Percentiles rank a stretch among this genome's conserved stretches.
Conservation (phyloP, 35 echinoderm and acorn worm genomes). For the Ophiothrix spiculata region DNA sequence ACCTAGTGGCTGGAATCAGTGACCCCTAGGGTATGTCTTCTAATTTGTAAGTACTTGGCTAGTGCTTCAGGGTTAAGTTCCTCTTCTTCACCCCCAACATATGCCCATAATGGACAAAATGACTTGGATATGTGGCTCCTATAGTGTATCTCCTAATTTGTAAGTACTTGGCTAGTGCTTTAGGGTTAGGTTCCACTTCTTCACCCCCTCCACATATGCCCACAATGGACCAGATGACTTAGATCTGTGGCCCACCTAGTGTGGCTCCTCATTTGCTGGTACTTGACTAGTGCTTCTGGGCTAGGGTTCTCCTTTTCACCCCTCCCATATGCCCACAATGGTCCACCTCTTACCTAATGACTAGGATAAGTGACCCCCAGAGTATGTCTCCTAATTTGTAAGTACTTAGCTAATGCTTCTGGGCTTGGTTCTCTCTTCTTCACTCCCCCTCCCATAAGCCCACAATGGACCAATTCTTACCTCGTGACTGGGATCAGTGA, state of each 20-base stretch:
- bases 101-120: too few species aligned
- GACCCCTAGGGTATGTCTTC: conserved; percentile 71
- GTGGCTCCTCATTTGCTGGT: conserved; percentile 67
- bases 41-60: conserved; percentile 59
- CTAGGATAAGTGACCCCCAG: conserved; percentile 39
- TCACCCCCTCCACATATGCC: conserved; percentile 91
- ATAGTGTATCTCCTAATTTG: conserved; percentile 71
- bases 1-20: conserved; percentile 66
- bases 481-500: conserved; percentile 73
- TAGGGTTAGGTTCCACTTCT: conserved; percentile 62
- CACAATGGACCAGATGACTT: conserved; percentile 49
- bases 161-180: conserved; percentile 63
- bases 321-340: not conserved
- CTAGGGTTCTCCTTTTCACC: conserved; percentile 73
- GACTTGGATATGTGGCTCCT: conserved; percentile 58
- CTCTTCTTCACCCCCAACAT: conserved; percentile 81
- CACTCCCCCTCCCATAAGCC: too few species aligned
- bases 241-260: conserved; percentile 66
- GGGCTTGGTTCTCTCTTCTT: conserved; percentile 80
- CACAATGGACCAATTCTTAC: too few species aligned
- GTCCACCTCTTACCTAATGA: not conserved
- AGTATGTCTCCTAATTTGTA: conserved; percentile 70
- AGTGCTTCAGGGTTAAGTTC: conserved; percentile 66
- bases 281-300: conserved; percentile 57
- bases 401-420: conserved; percentile 62